Evolutionary conservation across 2,113 vertebrate genomes (phyloP), one percentile per base, ranked within the genome.

Genomic region (Diphyllodes magnificus): DNA sequence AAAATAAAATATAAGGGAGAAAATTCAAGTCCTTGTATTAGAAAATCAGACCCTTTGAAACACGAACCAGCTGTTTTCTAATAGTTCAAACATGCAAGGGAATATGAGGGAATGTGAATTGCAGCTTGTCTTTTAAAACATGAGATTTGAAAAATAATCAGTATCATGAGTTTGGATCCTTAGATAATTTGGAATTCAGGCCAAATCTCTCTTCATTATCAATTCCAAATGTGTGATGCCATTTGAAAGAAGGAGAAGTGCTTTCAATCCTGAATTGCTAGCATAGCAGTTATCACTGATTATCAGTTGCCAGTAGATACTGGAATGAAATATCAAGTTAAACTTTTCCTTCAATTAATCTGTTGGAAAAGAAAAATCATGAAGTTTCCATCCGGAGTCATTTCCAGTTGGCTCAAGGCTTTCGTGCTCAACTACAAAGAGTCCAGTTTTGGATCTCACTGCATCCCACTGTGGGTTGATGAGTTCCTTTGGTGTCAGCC

Each of bases 201-300:
- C 91, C 91, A 96, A 24, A 81, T 88, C 72, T 35, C 18, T 92
- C 60, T 81, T 19, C 21, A 21, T 92, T 94, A 94, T 92, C 81
- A 96, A 68, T 93, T 84, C 90, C 91, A 95, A 95, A 95, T 91
- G 90, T 95, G 56, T 84, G 51, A 89, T 75, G 51, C 56, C 12
- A 54, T 91, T 92, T 95, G 80, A 60, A 66, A 84, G 59, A 59
- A 70, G 44, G 49, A 89, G 60, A 85, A 91, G 79, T 85, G 51
- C 60, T 92, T 89, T 87, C 70, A 81, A 39, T 92, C 44, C 10
- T 60, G 63, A 82, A 68, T 14, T 68, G 65, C 9, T 10, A 89
- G 49, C 18, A 1, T 88, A 84, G 94, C 70, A 82, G 80, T 92
- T 95, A 84, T 84, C 77, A 31, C 61, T 70, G 82, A 81, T 18